Evolutionary conservation across 2,113 vertebrate species (phyloP).

Genomic region (Dicentrarchus labrax): DNA sequence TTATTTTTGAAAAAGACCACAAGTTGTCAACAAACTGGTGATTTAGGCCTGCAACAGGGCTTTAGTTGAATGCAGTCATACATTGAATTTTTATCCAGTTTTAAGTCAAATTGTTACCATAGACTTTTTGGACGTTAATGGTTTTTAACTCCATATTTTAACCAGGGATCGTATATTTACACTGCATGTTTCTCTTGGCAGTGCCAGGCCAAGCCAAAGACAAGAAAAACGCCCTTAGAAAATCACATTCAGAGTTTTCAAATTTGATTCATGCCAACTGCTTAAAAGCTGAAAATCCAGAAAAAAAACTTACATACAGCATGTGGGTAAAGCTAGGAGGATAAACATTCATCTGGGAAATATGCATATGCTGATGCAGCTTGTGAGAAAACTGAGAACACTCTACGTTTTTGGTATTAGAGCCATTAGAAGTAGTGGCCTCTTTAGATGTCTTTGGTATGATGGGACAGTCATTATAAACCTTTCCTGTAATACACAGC

Average conservation of each 20-base stretch:
- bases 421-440: too few relatives aligned
- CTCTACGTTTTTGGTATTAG: not conserved
- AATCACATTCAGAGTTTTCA: not conserved
- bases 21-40: not conserved
- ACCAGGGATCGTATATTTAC: too few relatives aligned
- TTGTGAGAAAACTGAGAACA: not conserved
- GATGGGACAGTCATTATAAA: not conserved
- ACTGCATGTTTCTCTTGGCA: not conserved
- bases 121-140: too few relatives aligned
- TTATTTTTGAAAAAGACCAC: too few relatives aligned
- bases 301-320: not conserved
- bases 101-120: too few relatives aligned
- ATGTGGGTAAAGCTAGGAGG: not conserved
- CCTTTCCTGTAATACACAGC: not conserved
- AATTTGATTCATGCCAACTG: conserved; percentile 1
- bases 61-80: not conserved
- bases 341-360: not conserved
- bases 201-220: not conserved
- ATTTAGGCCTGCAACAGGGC: not conserved
- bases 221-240: not conserved
- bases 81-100: too few relatives aligned
- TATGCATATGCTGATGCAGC: not conserved
- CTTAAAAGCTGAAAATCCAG: not conserved
- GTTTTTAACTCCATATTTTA: too few relatives aligned
- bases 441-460: too few relatives aligned